A percentile compares a stretch with the other conserved stretches of the same genome.
Conservation (phyloP, 2,797 vertebrate species). For the Crax fasciolata region DNA sequence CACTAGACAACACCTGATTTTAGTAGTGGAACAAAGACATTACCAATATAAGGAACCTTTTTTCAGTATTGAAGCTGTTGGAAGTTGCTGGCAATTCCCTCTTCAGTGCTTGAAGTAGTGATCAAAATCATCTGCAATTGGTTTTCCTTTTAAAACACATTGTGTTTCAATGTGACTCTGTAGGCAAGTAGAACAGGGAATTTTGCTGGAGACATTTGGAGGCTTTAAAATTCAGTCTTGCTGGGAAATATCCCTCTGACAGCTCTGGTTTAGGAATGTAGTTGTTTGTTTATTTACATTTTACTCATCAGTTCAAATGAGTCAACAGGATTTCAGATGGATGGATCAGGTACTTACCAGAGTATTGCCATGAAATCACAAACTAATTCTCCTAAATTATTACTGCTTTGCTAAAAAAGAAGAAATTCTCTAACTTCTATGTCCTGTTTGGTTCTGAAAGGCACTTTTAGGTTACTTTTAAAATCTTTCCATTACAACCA, state of each 20-base stretch:
- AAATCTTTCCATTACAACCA: not conserved
- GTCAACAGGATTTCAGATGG: not conserved
- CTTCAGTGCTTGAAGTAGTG: not conserved
- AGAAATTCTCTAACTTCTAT: not conserved
- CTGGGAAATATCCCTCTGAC: not conserved
- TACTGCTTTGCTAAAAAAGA: not conserved
- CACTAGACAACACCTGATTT: not conserved
- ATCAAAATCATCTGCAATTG: not conserved
- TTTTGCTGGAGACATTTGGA: not conserved
- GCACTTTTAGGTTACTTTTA: not conserved
- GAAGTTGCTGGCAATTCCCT: not conserved
- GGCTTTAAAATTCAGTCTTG: not conserved
- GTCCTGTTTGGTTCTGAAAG: not conserved
- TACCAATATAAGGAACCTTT: not conserved
- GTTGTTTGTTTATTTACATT: not conserved
- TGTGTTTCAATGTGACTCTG: not conserved
- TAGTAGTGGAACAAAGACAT: not conserved
- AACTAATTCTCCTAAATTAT: not conserved
- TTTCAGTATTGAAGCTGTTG: not conserved
- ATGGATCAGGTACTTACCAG: not conserved
- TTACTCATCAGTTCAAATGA: not conserved
- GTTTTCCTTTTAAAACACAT: not conserved
- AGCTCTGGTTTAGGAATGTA: not conserved
- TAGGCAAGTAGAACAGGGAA: not conserved
- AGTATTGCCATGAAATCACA: not conserved